Percentiles rank a stretch among this genome's conserved stretches.
Evolutionary conservation across 2,888 invertebrate genomes (phyloP).

Genomic region (Heliconius ismenius): DNA sequence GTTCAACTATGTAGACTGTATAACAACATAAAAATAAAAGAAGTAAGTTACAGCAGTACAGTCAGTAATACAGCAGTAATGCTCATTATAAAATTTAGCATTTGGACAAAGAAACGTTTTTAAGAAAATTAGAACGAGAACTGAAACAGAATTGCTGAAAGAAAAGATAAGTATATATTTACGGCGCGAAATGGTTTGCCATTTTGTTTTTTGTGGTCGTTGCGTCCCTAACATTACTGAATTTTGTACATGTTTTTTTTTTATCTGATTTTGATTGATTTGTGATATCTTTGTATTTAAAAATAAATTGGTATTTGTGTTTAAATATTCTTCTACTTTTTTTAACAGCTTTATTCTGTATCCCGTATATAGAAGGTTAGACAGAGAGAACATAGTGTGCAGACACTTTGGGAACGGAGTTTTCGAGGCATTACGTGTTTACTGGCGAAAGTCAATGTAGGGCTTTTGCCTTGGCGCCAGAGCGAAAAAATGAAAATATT

Average conservation of each 20-base stretch:
- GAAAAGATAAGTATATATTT: conserved; percentile 8
- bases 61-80: too few relatives aligned
- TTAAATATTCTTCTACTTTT: neutral
- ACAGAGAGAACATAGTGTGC: neutral
- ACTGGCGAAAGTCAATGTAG: too few relatives aligned
- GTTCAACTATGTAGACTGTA: conserved; percentile 12
- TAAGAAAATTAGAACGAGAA: conserved; percentile 35
- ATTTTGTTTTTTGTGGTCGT: conserved; percentile 6
- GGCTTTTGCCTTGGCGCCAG: too few relatives aligned
- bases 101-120: conserved; percentile 36
- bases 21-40: conserved; percentile 3
- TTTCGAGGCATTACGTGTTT: too few relatives aligned
- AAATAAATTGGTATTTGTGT: neutral
- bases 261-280: neutral
- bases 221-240: neutral
- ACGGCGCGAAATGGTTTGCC: neutral
- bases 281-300: neutral
- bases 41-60: conserved; percentile 20
- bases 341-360: neutral
- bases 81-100: conserved; percentile 37
- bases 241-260: neutral
- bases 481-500: neutral
- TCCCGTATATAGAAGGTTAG: neutral
- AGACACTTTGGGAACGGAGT: too few relatives aligned
- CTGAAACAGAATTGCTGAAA: conserved; percentile 24